Evolutionary conservation across 2,888 invertebrate genomes (phyloP), one percentile per base, ranked within the genome.

Genomic region (Trachelus stipa): DNA sequence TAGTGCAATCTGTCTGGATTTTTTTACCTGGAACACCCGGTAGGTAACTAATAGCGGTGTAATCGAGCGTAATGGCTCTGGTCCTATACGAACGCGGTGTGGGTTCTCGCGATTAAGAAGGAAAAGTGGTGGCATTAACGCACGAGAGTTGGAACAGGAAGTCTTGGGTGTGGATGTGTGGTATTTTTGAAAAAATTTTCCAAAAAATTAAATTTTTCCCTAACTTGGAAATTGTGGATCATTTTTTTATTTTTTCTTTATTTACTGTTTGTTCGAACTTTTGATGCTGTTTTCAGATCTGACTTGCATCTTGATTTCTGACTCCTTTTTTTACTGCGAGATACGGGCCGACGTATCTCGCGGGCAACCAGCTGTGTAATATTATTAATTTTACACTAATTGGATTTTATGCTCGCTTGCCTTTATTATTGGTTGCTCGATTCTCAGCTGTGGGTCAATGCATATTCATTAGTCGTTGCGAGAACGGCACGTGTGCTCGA

Each of bases 371-470:
- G 56, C 31, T 23, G 71, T 12, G 71, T 30, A 71, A 30, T 77
- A 76, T 77, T 80, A 68, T 76, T 79, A 76, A 73, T 79, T 68
- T 34, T 85, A 82, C 85, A 80, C 89, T 90, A 90, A 90, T 90
- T 90, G 89, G 88, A 89, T 90, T 90, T 90, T 90, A 90, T 88
- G 89, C 87, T 87, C 87, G 86, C 87, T 89, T 86, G 87, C 87
- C 85, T 89, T 90, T 90, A 89, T 23, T 56, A 56, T 89, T 87
- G 85, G 85, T 85, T 84, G 81, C 83, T 56, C 56, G 56, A 56
- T 56, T 56, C 56, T 2, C 23, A 23, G 56, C 56, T 56, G 23
- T 15, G 56, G 56, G 56, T 23, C 6, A 81, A 84, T 88, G 88
- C 88, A 89, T 90, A 89, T 88, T 90, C 86, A 89, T 90, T 85